Evolutionary conservation across 2,797 vertebrate species (phyloP).

Genomic region (Argyrosomus regius): DNA sequence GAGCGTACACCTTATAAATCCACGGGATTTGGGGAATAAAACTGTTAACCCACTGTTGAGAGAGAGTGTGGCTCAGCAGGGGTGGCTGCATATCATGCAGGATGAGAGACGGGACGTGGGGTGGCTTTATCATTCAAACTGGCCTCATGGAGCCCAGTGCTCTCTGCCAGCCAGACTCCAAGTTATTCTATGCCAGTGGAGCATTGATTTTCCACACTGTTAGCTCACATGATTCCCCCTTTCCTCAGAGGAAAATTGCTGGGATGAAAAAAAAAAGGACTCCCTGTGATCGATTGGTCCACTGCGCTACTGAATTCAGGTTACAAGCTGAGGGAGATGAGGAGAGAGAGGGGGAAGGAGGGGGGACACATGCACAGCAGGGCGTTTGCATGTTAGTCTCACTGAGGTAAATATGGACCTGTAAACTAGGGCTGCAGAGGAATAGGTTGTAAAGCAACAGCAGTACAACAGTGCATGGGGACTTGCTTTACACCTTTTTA

Average conservation of each 20-base stretch:
- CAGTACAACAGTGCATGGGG: neutral
- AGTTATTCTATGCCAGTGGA: conserved; percentile 84
- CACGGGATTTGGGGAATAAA: conserved; percentile 73
- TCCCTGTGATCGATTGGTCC: conserved; percentile 84
- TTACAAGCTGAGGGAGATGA: conserved; percentile 80
- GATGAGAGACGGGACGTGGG: conserved; percentile 71
- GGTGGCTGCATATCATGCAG: conserved; percentile 66
- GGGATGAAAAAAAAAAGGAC: conserved; percentile 80
- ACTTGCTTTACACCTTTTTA: conserved; percentile 16
- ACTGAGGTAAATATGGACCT: conserved; percentile 63
- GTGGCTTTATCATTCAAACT: conserved; percentile 80
- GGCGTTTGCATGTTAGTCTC: conserved; percentile 57
- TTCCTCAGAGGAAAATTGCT: conserved; percentile 84
- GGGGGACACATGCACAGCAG: conserved; percentile 51
- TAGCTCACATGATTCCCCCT: conserved; percentile 86
- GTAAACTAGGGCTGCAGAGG: conserved; percentile 48
- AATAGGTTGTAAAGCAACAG: conserved; percentile 26
- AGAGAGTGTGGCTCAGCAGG: conserved; percentile 65
- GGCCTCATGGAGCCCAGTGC: conserved; percentile 72
- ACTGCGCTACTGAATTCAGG: conserved; percentile 82
- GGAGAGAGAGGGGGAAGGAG: conserved; percentile 39
- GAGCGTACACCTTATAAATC: conserved; percentile 59
- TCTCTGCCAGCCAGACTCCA: conserved; percentile 79
- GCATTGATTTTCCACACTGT: conserved; percentile 87
- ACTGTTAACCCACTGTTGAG: conserved; percentile 77